Conservation (phyloP, 2,888 invertebrate genomes). For the Cantharis rustica region DNA sequence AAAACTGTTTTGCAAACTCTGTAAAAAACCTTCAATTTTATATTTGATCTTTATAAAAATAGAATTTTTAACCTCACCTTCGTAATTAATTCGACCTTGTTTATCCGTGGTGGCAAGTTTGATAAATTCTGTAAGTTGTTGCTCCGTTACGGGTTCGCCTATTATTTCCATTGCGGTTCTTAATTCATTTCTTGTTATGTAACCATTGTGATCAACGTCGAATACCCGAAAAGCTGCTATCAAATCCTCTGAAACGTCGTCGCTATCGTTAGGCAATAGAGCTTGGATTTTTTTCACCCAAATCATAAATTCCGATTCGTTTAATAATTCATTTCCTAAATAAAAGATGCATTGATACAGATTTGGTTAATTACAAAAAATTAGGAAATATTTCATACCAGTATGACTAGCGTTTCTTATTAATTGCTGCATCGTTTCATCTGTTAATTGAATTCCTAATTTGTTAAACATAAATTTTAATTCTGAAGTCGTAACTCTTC, state of each 20-base stretch:
- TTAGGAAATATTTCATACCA: constrained; percentile 22
- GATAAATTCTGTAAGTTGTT: constrained; percentile 75
- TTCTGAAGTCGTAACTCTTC: constrained; percentile 74
- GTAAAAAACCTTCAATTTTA: constrained; percentile 46
- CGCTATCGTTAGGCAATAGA: constrained; percentile 64
- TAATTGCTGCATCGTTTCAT: constrained; percentile 74
- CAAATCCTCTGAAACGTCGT: constrained; percentile 76
- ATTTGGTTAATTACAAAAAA: constrained; percentile 40
- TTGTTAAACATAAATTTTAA: constrained; percentile 79
- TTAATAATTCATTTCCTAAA: constrained; percentile 74
- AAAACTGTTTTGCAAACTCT: constrained; percentile 66
- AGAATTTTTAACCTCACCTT: constrained; percentile 61
- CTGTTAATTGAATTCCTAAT: constrained; percentile 75
- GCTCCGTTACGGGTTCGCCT: constrained; percentile 76
- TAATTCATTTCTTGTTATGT: constrained; percentile 81
- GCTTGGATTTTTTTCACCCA: constrained; percentile 79
- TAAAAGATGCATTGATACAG: constrained; percentile 29
- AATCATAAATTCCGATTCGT: constrained; percentile 77
- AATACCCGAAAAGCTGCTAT: constrained; percentile 89
- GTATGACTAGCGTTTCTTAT: constrained; percentile 65
- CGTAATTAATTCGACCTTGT: constrained; percentile 81
- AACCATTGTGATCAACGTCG: constrained; percentile 89
- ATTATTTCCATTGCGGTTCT: constrained; percentile 82
- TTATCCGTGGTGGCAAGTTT: constrained; percentile 77
- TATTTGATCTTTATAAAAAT: not conserved